Base-by-base conservation (phyloP, 1,140 invertebrate genomes). In the Macrobrachium nipponense region DNA sequence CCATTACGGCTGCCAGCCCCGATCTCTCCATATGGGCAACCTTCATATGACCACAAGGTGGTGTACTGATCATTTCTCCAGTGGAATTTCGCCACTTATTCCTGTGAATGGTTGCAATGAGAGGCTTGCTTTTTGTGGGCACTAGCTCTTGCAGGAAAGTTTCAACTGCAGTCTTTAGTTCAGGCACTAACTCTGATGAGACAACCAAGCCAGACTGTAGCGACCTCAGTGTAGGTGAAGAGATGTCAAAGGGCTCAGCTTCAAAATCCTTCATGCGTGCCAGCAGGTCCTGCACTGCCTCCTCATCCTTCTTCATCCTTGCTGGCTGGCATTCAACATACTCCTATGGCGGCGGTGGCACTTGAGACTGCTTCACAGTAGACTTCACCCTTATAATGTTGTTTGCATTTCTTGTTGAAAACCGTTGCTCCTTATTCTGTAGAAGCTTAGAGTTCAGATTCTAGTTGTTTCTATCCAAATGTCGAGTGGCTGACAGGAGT, bases 91-190 rank as follows among this genome's bases (percentile, higher is more conserved):
- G 77, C 77, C 51, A 61, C 60, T 79, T 79, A 61, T 79, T 79
- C 77, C 43, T 79, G 77, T 79, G 58, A 60, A 79, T 61, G 10
- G 77, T 60, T 62, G 58, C 77, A 23, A 60, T 79, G 58, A 79
- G 10, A 79, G 43, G 51, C 23, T 79, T 60, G 4, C 2, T 61
- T 20, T 79, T 61, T 3, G 11, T 79, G 59, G 61, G 27, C 18
- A 80, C 23, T 2, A 66, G n/a, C n/a, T n/a, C n/a, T n/a, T n/a
- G n/a, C n/a, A n/a, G n/a, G n/a, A n/a, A n/a, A n/a, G n/a, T n/a
- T n/a, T n/a, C n/a, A n/a, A n/a, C n/a, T n/a, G n/a, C n/a, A n/a
- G n/a, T n/a, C n/a, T n/a, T n/a, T n/a, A n/a, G n/a, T n/a, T n/a
- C n/a, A n/a, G n/a, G n/a, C n/a, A n/a, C n/a, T n/a, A n/a, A 36